A percentile compares a stretch with the other conserved stretches of the same genome.
These are phyloP conservation scores for Eupithecia insigniata DNA, from an alignment of 2,888 invertebrate genomes.

Conservation along the genomic window DNA sequence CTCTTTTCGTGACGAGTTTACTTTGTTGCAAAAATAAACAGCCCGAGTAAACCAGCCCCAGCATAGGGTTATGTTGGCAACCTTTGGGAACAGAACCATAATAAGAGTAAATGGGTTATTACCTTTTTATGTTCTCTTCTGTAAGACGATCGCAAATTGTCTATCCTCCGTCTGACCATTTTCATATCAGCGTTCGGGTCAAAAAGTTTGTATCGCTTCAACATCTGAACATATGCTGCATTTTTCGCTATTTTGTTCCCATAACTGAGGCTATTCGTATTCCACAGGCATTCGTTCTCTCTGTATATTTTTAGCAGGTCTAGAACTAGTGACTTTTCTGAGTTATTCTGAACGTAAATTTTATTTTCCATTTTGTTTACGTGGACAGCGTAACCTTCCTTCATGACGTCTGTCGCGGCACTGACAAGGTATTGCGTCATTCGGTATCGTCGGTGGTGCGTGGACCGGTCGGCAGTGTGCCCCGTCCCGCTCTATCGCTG, in stretches of 20 bases:
- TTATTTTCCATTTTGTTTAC: not conserved
- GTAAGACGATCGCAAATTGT: slow-evolving; percentile 43
- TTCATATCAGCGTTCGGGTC: slow-evolving; percentile 31
- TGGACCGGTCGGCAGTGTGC: slow-evolving; percentile 16
- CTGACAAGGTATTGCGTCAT: slow-evolving; percentile 27
- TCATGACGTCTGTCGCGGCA: slow-evolving; percentile 11
- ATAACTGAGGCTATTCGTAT: slow-evolving; percentile 30
- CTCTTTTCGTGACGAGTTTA: too few relatives aligned
- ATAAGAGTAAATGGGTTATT: slow-evolving; percentile 4
- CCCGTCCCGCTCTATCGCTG: slow-evolving; percentile 18
- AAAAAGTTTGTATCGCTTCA: slow-evolving; percentile 35
- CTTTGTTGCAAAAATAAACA: too few relatives aligned
- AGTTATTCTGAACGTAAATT: not conserved
- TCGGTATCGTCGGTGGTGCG: slow-evolving; percentile 14
- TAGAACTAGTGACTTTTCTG: slow-evolving; percentile 32
- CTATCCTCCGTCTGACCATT: slow-evolving; percentile 43
- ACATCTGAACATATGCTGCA: slow-evolving; percentile 28
- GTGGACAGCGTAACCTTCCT: slow-evolving; percentile 14
- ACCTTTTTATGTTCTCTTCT: slow-evolving; percentile 46
- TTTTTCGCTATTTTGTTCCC: slow-evolving; percentile 32
- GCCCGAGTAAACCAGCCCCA: too few relatives aligned
- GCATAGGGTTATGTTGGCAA: not conserved
- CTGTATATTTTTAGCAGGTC: slow-evolving; percentile 39
- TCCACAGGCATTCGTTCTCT: slow-evolving; percentile 42
- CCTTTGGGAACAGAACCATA: not conserved